phyloP scores from a whole-genome alignment of 2,113 vertebrate species.

The Pholis gunnellus region DNA sequence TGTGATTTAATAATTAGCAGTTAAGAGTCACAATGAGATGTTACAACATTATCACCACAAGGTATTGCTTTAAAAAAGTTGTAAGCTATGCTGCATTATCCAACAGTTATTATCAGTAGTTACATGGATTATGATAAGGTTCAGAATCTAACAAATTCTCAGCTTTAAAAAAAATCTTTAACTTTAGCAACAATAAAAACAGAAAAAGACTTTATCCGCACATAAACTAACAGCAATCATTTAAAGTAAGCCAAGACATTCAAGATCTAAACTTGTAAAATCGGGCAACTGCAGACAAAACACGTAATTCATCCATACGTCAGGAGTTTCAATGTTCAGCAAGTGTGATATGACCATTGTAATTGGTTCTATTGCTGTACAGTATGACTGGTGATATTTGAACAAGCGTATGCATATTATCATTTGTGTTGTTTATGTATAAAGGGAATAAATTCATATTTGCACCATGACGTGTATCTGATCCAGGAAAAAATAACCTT shows the following conservation, averaged over 20 bases:
- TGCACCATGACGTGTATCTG: constrained; percentile 7
- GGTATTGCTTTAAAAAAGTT: constrained; percentile 7
- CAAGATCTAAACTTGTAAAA: constrained; percentile 12
- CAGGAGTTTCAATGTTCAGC: constrained; percentile 3
- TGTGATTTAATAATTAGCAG: constrained; percentile 27
- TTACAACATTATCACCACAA: constrained; percentile 1
- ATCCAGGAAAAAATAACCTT: neutral
- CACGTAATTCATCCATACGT: neutral
- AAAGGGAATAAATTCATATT: constrained; percentile 42
- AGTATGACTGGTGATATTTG: constrained; percentile 17
- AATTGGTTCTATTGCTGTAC: constrained; percentile 46
- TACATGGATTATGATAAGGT: constrained; percentile 16
- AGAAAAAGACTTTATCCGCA: neutral
- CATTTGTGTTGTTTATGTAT: constrained; percentile 22
- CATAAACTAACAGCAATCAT: constrained; percentile 9
- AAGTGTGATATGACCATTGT: constrained; percentile 19
- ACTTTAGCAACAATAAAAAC: constrained; percentile 13
- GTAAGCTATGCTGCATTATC: constrained; percentile 16
- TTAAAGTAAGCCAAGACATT: constrained; percentile 14
- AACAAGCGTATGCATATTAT: constrained; percentile 21
- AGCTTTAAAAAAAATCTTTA: constrained; percentile 15
- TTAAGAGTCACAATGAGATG: constrained; percentile 26
- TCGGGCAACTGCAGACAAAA: constrained; percentile 19
- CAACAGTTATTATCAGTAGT: constrained; percentile 35
- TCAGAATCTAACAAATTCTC: neutral